These are phyloP conservation scores for Epinephelus coioides DNA, from an alignment of 2,797 vertebrate genomes.

Conservation along the genomic window DNA sequence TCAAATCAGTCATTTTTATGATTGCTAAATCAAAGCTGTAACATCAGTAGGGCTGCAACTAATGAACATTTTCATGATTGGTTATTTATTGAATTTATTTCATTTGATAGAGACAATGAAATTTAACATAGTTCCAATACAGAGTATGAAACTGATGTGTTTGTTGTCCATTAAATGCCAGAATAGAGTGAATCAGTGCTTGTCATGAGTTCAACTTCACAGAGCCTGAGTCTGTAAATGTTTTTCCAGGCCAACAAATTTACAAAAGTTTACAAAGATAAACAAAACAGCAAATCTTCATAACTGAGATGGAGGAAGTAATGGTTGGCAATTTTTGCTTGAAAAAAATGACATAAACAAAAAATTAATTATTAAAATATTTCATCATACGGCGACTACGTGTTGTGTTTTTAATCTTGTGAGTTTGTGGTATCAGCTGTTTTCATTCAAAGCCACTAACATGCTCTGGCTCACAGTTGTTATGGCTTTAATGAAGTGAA, in stretches of 20 bases:
- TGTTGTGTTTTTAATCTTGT: background rate
- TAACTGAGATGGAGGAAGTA: too few relatives aligned
- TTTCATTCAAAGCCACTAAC: slow-evolving; percentile 15
- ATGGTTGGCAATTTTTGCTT: background rate
- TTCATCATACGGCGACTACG: background rate
- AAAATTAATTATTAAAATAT: background rate
- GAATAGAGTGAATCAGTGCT: background rate
- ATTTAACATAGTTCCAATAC: too few relatives aligned
- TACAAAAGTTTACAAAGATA: background rate
- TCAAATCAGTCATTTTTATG: background rate
- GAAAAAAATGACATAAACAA: background rate
- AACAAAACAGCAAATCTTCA: background rate
- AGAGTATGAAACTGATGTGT: too few relatives aligned
- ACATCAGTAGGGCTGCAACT: background rate
- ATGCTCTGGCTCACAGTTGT: background rate
- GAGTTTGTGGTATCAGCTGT: background rate
- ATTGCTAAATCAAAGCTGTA: background rate
- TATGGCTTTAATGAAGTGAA: slow-evolving; percentile 14
- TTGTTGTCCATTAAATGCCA: background rate
- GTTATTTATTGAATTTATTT: background rate
- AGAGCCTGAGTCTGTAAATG: background rate
- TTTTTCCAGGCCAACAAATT: background rate
- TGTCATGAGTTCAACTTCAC: background rate
- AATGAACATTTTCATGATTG: background rate
- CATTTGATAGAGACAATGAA: too few relatives aligned